Evolutionary conservation across 1,140 invertebrate species (phyloP).

Genomic region (Probaryconus sp.): DNA sequence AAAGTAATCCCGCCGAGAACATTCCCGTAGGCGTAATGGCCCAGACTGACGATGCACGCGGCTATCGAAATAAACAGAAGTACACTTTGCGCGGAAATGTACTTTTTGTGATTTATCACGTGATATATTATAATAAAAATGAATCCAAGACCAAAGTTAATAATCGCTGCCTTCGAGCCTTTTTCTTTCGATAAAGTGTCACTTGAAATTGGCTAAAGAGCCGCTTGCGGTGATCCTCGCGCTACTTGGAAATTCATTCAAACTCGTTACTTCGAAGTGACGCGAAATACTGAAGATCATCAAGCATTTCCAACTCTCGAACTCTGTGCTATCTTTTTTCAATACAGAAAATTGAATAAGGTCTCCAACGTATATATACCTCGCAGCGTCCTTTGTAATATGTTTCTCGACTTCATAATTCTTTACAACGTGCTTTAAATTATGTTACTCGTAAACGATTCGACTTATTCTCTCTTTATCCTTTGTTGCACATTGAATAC

Average conservation of each 20-base stretch:
- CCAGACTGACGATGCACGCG: not conserved
- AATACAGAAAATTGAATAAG: slow-evolving; percentile 48
- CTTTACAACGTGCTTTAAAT: slow-evolving; percentile 12
- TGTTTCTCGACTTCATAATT: slow-evolving; percentile 17
- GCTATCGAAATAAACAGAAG: slow-evolving; percentile 18
- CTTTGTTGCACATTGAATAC: slow-evolving; percentile 15
- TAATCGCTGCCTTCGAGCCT: slow-evolving; percentile 34
- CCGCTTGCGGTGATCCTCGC: slow-evolving; percentile 24
- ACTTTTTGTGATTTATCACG: slow-evolving; percentile 25
- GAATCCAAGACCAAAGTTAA: slow-evolving; percentile 28
- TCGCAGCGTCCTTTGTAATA: slow-evolving; percentile 16
- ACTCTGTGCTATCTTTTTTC: slow-evolving; percentile 29
- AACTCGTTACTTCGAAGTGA: slow-evolving; percentile 49
- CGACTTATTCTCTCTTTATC: not conserved
- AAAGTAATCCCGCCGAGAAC: slow-evolving; percentile 17
- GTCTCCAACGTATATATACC: slow-evolving; percentile 5
- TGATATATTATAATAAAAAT: slow-evolving; percentile 47
- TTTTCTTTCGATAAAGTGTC: slow-evolving; percentile 55
- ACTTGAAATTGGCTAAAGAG: slow-evolving; percentile 55
- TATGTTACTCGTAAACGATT: not conserved
- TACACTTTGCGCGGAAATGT: slow-evolving; percentile 3
- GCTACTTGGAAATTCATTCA: slow-evolving; percentile 47
- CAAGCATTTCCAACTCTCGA: slow-evolving; percentile 21
- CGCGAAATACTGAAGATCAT: slow-evolving; percentile 45
- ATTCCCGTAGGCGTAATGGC: too few relatives aligned